Base-by-base conservation (phyloP, 2,113 vertebrate species). In the Pyxicephalus adspersus region DNA sequence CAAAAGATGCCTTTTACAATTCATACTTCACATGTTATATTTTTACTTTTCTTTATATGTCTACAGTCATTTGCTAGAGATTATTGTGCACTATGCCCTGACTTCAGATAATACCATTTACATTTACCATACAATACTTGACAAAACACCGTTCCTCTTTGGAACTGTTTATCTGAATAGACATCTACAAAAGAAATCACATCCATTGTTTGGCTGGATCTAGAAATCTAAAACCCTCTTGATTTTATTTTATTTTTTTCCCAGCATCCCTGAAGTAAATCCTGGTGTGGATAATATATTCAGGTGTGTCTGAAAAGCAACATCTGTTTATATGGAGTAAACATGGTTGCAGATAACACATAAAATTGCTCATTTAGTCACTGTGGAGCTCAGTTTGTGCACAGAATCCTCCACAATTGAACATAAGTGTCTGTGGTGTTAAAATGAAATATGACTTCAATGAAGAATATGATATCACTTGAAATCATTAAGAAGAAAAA, bases 151-250 rank as follows among this genome's bases (percentile, higher is more conserved):
- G 29, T 45, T 29, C 45, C 60, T 29, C 45, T 57, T 77, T 64
- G 60, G 38, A 57, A 72, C 55, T 55, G 52, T 55, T 72, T 29
- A 20, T 45, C 25, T 64, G 25, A 64, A 64, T 51, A 64, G 74
- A 64, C 64, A 19, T 18, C 60, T 60, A 61, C 55, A 23, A 23
- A 64, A 25, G 74, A 58, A 64, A 51, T 51, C 23, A 23, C 34
- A 31, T 31, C 54, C 51, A 54, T 66, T 77, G 61, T 64, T 54
- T 66, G 76, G 61, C 52, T 6, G 7, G n/a, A 77, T 77, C 76
- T 55, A 31, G 50, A 77, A 66, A 65, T 64, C 25, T 54, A 29
- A 77, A 77, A 55, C 65, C 55, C 26, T 29, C 20, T 77, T 64
- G 13, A 66, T 77, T n/a, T 55, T 65, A 52, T 20, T 55, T 23